Evolutionary conservation across 1,140 invertebrate genomes (phyloP), one percentile per base, ranked within the genome.

Genomic region (Euwallacea fornicatus): DNA sequence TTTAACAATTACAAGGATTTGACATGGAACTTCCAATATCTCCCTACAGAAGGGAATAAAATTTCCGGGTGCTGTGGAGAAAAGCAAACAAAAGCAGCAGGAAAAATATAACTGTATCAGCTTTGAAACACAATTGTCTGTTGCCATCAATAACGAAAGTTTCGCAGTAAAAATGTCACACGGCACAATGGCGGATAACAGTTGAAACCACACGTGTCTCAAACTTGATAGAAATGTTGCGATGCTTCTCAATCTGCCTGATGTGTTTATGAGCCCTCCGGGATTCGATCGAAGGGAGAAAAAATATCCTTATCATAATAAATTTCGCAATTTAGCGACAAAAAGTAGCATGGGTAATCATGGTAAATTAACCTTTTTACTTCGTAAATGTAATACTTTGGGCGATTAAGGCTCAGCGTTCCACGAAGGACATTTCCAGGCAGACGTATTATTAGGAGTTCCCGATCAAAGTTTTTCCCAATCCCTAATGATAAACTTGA

Each of bases 81-180:
- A 33, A 33, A 33, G 9, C 46, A 69, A 61, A 60, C 55, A 69
- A 69, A 69, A 60, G 43, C 47, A 60, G 55, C 47, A 60, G 55
- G 54, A 62, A 69, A 68, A 69, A 60, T 69, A 54, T 62, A 60
- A 62, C 56, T 59, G 67, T 47, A 69, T 59, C 64, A 66, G 64
- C 62, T 66, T 66, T 66, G 64, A 66, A 66, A 66, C 64, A 55
- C 64, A 66, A 66, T 66, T 66, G 64, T 66, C 64, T 66, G 64
- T 15, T 66, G 64, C 64, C 64, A 66, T 66, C 64, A 66, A 66
- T 66, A 66, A 66, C 64, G 50, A 66, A 66, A 66, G 64, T 66
- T 66, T 66, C 64, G 64, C 64, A 66, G 64, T 66, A 66, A 66
- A 66, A 66, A 66, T 65, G 64, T 66, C 64, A 66, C 64, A 66